Evolutionary conservation across 2,888 invertebrate species (phyloP).

Genomic region (Trisateles emortualis): DNA sequence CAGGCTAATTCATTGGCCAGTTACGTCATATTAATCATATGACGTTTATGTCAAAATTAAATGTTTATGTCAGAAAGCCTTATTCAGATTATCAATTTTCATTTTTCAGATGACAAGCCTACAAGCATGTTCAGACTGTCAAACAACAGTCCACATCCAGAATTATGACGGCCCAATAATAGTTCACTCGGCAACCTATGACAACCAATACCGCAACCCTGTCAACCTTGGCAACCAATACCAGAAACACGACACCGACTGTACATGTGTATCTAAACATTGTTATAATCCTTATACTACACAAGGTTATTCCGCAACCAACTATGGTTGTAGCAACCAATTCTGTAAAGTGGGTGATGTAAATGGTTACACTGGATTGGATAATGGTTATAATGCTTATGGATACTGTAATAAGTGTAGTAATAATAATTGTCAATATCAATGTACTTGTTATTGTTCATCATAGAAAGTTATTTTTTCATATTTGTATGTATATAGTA

Average conservation of each 20-base stretch:
- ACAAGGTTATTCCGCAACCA: conserved; percentile 6
- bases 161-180: conserved; percentile 67
- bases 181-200: conserved; percentile 28
- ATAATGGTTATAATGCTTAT: conserved; percentile 10
- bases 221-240: conserved; percentile 20
- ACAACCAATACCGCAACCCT: conserved; percentile 24
- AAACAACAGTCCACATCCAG: conserved; percentile 61
- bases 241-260: conserved; percentile 28
- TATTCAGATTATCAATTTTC: neutral
- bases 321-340: conserved; percentile 12
- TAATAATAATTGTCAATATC: conserved; percentile 15
- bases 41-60: too few relatives aligned
- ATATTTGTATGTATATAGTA: too few relatives aligned
- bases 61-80: too few relatives aligned
- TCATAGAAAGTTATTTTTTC: too few relatives aligned
- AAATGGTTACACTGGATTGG: conserved; percentile 11
- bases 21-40: too few relatives aligned
- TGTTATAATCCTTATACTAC: conserved; percentile 12
- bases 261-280: conserved; percentile 36
- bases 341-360: conserved; percentile 10
- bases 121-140: conserved; percentile 49
- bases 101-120: conserved; percentile 44
- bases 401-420: conserved; percentile 5
- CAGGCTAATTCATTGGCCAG: too few relatives aligned
- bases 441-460: conserved; percentile 21